These are phyloP conservation scores for Orycteropus afer DNA, from an alignment of 2,113 vertebrate genomes.

Conservation along the genomic window DNA sequence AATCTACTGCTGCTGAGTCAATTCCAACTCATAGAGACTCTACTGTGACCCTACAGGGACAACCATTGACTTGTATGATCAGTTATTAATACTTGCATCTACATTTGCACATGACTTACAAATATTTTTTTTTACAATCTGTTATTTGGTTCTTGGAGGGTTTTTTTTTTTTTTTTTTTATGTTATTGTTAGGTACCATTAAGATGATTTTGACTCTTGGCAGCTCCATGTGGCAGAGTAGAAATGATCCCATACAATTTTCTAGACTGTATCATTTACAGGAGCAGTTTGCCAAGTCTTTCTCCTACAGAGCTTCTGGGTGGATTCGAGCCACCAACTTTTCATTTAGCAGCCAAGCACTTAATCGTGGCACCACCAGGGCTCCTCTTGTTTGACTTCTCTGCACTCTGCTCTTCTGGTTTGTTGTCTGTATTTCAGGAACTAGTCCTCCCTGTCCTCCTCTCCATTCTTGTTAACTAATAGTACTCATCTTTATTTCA, in stretches of 20 bases:
- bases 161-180: neutral
- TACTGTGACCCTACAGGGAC: neutral
- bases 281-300: neutral
- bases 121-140: too few relatives aligned
- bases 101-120: too few relatives aligned
- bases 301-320: neutral
- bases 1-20: neutral
- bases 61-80: neutral
- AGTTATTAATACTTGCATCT: neutral
- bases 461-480: neutral
- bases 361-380: neutral
- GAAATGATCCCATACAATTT: neutral
- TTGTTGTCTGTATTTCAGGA: neutral
- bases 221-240: neutral
- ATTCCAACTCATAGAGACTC: neutral
- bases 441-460: neutral
- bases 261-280: neutral
- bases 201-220: neutral
- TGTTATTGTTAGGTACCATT: neutral
- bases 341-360: neutral
- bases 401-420: neutral
- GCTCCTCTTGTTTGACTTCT: neutral
- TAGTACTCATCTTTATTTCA: neutral
- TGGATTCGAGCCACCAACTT: neutral
- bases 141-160: neutral